Evolutionary conservation across 1,140 invertebrate genomes (phyloP), one percentile per base, ranked within the genome.

Genomic region (Cherax destructor): DNA sequence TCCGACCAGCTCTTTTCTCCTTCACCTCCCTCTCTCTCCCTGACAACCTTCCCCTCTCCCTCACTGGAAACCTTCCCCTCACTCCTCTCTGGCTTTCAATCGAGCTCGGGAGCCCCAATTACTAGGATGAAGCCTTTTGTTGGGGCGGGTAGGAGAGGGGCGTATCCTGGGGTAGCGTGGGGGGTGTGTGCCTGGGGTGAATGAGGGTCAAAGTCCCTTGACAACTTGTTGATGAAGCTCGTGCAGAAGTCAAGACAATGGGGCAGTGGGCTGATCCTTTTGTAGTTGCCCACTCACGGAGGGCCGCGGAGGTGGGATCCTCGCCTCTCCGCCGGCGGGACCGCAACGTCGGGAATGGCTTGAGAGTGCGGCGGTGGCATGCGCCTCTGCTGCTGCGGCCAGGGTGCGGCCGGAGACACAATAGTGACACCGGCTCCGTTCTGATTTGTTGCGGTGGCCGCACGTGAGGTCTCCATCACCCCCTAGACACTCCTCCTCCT

Each of bases 71-170:
- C 50, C 30, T n/a, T 69, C 30, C 78, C 41, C 49, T 61, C 47
- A 30, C 61, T 41, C 41, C 72, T 52, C 79, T 86, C 85, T 61
- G 88, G 88, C 88, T 91, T 91, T 91, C 88, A 91, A 91, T 91
- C 88, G 88, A 49, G 80, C 88, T 72, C 88, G 30, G 88, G 81
- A 91, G 72, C 83, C 88, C 88, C 88, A 91, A 91, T 91, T 91
- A 91, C 88, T 91, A 85, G 81, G 88, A 91, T 91, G 88, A 91
- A 91, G 88, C 81, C 88, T 84, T 91, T 91, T 91, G 88, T 91
- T 91, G 88, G 72, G 18, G 81, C 80, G 52, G 88, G 69, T 69
- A 84, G 72, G 80, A 84, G 88, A 79, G 81, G 81, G 81, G 88
- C 69, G 81, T 77, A 65, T 65, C 72, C 72, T n/a, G 41, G 86